A percentile compares a stretch with the other conserved stretches of the same genome.
Conservation (phyloP, 2,113 vertebrate species). For the Rhinoderma darwinii region DNA sequence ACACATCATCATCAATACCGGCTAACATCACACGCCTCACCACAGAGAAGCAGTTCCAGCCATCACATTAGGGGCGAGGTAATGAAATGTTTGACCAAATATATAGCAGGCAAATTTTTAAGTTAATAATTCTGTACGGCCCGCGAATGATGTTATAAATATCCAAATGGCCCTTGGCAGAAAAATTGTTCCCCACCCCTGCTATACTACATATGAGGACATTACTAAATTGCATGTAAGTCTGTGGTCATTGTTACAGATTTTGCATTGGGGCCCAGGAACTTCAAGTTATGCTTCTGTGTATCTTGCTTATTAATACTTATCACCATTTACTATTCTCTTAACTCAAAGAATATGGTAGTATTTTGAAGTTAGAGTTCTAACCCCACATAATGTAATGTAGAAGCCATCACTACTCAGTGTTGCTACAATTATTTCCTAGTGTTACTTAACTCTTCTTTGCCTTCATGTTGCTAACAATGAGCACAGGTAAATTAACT, state of each 20-base stretch:
- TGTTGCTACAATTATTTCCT: not conserved
- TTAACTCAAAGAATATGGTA: not conserved
- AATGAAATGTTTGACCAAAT: too few relatives aligned
- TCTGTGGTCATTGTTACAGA: not conserved
- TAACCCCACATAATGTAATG: not conserved
- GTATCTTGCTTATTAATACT: not conserved
- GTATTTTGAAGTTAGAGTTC: not conserved
- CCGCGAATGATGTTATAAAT: too few relatives aligned
- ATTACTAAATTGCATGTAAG: not conserved
- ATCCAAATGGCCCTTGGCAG: too few relatives aligned
- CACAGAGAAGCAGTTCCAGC: too few relatives aligned
- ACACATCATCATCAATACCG: too few relatives aligned
- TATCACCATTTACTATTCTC: not conserved
- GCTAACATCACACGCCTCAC: too few relatives aligned
- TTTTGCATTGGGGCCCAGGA: not conserved
- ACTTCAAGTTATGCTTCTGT: not conserved
- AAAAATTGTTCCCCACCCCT: not conserved
- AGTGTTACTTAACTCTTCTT: not conserved
- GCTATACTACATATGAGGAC: not conserved
- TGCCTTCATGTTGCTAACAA: not conserved
- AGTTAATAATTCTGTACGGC: too few relatives aligned
- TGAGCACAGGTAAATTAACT: slow-evolving; percentile 55
- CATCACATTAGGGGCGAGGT: too few relatives aligned
- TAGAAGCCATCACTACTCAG: slow-evolving; percentile 5
- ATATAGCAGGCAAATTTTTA: too few relatives aligned